Base-by-base conservation (phyloP, 2,888 invertebrate species). In the Carabus problematicus region DNA sequence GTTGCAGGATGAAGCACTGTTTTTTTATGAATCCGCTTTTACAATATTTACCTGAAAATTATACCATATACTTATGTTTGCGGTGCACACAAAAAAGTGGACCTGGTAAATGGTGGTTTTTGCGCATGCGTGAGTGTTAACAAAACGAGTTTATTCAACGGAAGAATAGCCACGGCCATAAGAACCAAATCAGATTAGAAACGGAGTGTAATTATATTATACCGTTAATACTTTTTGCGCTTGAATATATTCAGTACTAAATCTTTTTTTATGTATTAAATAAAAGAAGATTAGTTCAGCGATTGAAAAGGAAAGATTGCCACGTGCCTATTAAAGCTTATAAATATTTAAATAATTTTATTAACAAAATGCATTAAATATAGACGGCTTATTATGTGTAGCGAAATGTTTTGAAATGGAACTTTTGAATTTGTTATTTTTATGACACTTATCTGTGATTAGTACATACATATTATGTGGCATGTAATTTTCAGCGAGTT, bases 41-140 rank as follows among this genome's bases (percentile, higher is more conserved):
- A 43, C 29, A 54, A 64, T 54, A 49, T 63, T 52, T 63, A 64
- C 63, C 55, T 64, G 55, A 41, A 64, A 62, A 64, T 42, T 42
- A 54, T 19, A 7, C 11, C 63, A 41, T 52, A 64, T 55, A 64
- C 54, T 64, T 64, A 64, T 54, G 41, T 64, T 42, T 41, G 54
- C 42, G 29, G 2, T 29, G 11, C 55, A 55, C 55, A 55, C 54
- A 64, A 55, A 41, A 52, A 64, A 29, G 18, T 60, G 45, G 45
- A 60, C 60, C 4, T 43, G 19, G 8, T 11, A 42, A 59, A 49
- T 14, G 47, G 39, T 40, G 29, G 11, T 52, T 55, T 63, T 60
- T 64, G 19, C 54, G 63, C 16, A 16, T 47, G 11, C 12, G 19
- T 9, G 47, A 49, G 29, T 29, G 29, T 49, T 47, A 54, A 16